Conservation (phyloP, 2,888 invertebrate species). For the Drosophila longiperda region DNA sequence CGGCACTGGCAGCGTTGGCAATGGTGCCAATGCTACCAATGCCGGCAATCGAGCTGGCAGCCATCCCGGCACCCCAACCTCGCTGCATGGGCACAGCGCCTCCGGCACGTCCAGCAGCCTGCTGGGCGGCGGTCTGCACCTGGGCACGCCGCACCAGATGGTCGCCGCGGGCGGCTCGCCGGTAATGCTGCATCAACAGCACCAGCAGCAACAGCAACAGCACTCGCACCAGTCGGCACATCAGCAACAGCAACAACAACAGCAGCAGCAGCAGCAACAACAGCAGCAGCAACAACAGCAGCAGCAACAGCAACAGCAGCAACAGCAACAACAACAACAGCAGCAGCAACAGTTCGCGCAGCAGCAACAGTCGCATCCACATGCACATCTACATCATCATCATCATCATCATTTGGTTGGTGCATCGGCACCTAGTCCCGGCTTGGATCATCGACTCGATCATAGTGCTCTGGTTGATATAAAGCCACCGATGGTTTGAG, state of each 20-base stretch:
- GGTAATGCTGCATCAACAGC: constrained; percentile 83
- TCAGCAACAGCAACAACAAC: constrained; percentile 67
- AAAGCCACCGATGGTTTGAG: constrained; percentile 87
- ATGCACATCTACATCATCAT: constrained; percentile 82
- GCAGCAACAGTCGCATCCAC: constrained; percentile 73
- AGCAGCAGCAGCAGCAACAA: constrained; percentile 66
- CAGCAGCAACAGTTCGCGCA: constrained; percentile 70
- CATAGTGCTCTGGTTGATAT: constrained; percentile 87
- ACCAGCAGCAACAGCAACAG: constrained; percentile 80
- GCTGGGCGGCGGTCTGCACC: constrained; percentile 81
- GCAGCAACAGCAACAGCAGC: constrained; percentile 49
- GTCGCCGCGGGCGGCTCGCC: constrained; percentile 84
- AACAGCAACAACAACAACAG: not conserved
- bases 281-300: constrained; percentile 60
- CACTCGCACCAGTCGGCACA: constrained; percentile 75
- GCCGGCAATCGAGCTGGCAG: constrained; percentile 66
- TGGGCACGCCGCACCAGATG: constrained; percentile 84
- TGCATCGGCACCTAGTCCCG: constrained; percentile 86
- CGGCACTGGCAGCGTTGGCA: constrained; percentile 49
- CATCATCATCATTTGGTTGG: constrained; percentile 81
- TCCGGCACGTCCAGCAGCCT: constrained; percentile 78
- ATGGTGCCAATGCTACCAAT: constrained; percentile 25
- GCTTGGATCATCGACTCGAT: constrained; percentile 86
- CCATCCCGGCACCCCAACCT: constrained; percentile 84
- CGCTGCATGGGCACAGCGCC: constrained; percentile 74